Evolutionary conservation across 2,888 invertebrate species (phyloP).

Genomic region (Philopedon plagiatum): DNA sequence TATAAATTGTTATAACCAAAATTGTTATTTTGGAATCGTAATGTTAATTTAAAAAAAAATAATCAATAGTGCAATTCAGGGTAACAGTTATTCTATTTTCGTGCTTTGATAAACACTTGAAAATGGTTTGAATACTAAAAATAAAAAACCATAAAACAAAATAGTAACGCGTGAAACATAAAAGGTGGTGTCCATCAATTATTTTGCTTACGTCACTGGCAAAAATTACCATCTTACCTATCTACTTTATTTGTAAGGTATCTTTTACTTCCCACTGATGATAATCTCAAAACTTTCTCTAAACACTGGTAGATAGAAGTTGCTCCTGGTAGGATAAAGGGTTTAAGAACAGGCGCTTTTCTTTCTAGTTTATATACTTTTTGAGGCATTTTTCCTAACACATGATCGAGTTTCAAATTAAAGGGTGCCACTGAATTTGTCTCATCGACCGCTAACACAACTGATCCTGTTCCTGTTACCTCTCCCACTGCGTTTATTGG

Average conservation of each 20-base stretch:
- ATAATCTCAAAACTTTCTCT: constrained; percentile 85
- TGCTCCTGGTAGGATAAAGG: constrained; percentile 65
- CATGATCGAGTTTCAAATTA: constrained; percentile 89
- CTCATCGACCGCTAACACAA: constrained; percentile 78
- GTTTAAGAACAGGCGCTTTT: constrained; percentile 57
- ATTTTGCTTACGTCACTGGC: too few species aligned
- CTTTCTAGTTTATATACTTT: constrained; percentile 75
- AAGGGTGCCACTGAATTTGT: constrained; percentile 79
- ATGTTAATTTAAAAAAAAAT: too few species aligned
- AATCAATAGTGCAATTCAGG: too few species aligned
- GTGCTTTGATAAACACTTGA: too few species aligned
- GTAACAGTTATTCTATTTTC: too few species aligned
- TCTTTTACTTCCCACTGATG: constrained; percentile 94
- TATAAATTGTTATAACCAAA: too few species aligned
- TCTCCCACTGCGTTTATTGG: constrained; percentile 94
- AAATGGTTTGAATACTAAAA: too few species aligned
- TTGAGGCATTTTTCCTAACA: constrained; percentile 89
- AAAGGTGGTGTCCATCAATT: too few species aligned
- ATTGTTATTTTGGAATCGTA: too few species aligned
- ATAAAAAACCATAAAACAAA: too few species aligned
- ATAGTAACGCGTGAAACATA: too few species aligned
- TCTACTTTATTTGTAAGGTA: constrained; percentile 69
- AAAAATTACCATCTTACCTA: constrained; percentile 43
- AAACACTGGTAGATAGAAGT: constrained; percentile 78
- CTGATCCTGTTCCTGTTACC: constrained; percentile 88